Evolutionary conservation across 2,797 vertebrate species (phyloP), one percentile per base, ranked within the genome.

Genomic region (Oryzias sinensis): DNA sequence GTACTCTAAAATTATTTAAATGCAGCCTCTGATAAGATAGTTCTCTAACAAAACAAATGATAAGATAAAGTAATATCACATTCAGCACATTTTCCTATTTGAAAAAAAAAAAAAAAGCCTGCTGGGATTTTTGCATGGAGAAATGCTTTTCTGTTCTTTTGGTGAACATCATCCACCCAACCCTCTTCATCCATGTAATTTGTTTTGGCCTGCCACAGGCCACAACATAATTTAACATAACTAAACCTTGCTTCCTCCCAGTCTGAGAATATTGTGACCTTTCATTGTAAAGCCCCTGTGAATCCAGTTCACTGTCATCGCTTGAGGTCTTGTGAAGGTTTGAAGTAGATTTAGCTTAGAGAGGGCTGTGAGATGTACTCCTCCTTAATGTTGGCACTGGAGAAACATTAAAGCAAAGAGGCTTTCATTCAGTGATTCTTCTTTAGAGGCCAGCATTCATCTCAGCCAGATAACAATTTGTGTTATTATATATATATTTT

Each of bases 391-490:
- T 74, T 72, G 67, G 73, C 74, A 74, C 64, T 73, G 45, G 72
- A 83, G 76, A 16, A 37, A 82, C 79, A 87, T 74, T 60, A 66
- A 70, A 70, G 80, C 74, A 83, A 87, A 86, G 70, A 77, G 80
- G 69, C 77, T 70, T 80, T 81, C 54, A 74, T 73, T 89, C 85
- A 85, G 81, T 88, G 88, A 90, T 85, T 90, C 86, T 87, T 78
- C 90, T 89, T 87, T 74, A 50, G 55, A 70, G 74, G 83, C 79
- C 75, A 4, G 53, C 80, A 81, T 81, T 84, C 74, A 81, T 74
- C 81, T 86, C 77, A 56, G 50, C 68, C 59, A 62, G 68, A 82
- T 70, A 68, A 73, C 78, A 69, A 75, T 83, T 79, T 80, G 67
- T 81, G 65, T 85, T 85, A 13, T n/a, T n/a, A n/a, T n/a, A n/a